Base-by-base conservation (phyloP, 2,888 invertebrate species). In the Drosophila niveifrons region DNA sequence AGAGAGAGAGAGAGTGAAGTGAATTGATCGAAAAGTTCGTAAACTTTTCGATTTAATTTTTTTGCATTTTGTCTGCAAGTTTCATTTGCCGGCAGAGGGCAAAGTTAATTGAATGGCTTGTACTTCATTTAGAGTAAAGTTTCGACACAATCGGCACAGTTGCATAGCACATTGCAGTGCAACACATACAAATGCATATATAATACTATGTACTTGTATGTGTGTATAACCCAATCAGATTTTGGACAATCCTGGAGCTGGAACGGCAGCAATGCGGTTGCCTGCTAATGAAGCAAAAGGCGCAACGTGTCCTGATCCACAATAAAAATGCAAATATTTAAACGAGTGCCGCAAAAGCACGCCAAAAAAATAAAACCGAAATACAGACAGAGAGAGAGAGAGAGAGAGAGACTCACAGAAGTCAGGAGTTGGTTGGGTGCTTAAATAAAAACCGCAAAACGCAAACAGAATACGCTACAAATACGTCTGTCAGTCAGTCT, bases 261-360 rank as follows among this genome's bases (percentile, higher is more conserved):
- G 15, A 48, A 28, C 8, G 13, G 31, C 31, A 59, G 70, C 71
- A 67, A 71, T 61, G 53, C 68, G 65, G 69, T 59, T 62, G 57
- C 9, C 56, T 71, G 76, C 82, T 87, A 84, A 84, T 87, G 79
- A 81, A 81, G 64, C 82, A 66, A 78, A 69, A 64, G 76, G 64
- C 70, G 53, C 70, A 68, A 55, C 52, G 70, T 68, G 69, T 66
- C 57, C 58, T 66, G 62, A 34, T 58, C 57, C 55, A 72, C 86
- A 85, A 82, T 88, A 75, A 82, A 88, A 85, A 79, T 85, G 82
- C 78, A 84, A 85, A 83, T 86, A 83, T 83, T 86, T 86, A 72
- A 82, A 64, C 72, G 67, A 83, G 81, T 72, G 55, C 66, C 68
- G 58, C 68, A 58, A 74, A 67, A 78, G 75, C 78, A 77, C 46